These are phyloP conservation scores for Drosophila serrata DNA, from an alignment of 1,140 invertebrate genomes.

Conservation along the genomic window DNA sequence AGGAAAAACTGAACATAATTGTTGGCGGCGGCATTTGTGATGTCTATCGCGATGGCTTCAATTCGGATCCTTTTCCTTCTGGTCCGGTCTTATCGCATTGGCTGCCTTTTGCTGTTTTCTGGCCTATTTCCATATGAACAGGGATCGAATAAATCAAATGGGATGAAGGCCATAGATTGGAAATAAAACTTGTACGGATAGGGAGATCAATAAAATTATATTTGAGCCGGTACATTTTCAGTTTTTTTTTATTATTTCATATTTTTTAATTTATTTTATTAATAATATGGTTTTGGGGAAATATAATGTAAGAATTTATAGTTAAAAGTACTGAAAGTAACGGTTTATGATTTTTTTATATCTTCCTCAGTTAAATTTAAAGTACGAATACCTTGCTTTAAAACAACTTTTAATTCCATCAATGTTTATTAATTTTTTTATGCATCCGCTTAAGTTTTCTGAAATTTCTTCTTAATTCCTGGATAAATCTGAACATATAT, in stretches of 20 bases:
- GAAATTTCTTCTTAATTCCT: slow-evolving; percentile 7
- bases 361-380: too few species aligned
- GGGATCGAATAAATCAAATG: slow-evolving; percentile 13
- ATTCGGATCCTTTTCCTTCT: slow-evolving; percentile 23
- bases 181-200: neutral
- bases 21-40: slow-evolving; percentile 30
- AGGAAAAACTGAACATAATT: slow-evolving; percentile 16
- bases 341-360: too few species aligned
- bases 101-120: slow-evolving; percentile 25
- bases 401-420: too few species aligned
- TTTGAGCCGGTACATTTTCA: neutral
- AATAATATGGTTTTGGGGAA: too few species aligned
- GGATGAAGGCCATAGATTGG: neutral
- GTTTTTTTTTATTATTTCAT: neutral
- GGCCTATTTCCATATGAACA: slow-evolving; percentile 19
- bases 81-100: slow-evolving; percentile 29
- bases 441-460: neutral
- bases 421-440: neutral
- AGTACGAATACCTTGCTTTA: too few species aligned
- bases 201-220: slow-evolving; percentile 7
- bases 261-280: neutral
- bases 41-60: slow-evolving; percentile 53
- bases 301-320: too few species aligned
- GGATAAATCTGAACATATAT: neutral
- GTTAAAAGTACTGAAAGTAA: too few species aligned